Conservation (phyloP, 2,888 invertebrate species). For the Hemaris fuciformis region DNA sequence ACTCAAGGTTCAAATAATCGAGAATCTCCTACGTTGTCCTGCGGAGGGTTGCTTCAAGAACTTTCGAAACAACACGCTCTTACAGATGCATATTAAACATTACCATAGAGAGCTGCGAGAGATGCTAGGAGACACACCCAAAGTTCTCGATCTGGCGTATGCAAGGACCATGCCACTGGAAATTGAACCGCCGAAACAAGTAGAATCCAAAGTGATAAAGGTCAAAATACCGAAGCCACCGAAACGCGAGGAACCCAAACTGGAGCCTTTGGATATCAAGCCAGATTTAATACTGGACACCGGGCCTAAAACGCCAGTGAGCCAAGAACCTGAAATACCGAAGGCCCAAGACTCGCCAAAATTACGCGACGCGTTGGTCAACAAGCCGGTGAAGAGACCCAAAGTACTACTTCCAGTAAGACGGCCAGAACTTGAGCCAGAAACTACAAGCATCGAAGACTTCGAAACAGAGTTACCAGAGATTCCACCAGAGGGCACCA, state of each 20-base stretch:
- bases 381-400: constrained; percentile 64
- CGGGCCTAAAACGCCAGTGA: constrained; percentile 30
- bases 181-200: background rate
- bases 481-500: constrained; percentile 26
- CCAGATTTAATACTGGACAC: constrained; percentile 32
- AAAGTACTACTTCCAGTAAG: constrained; percentile 64
- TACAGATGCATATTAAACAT: constrained; percentile 97
- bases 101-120: constrained; percentile 92
- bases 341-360: constrained; percentile 65
- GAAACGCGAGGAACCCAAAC: constrained; percentile 51
- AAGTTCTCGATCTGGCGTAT: constrained; percentile 92
- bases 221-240: constrained; percentile 60
- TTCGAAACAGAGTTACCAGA: constrained; percentile 26
- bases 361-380: constrained; percentile 54
- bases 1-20: constrained; percentile 85
- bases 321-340: constrained; percentile 30
- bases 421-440: constrained; percentile 43
- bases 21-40: constrained; percentile 87
- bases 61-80: constrained; percentile 93
- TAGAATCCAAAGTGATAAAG: constrained; percentile 53
- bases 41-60: constrained; percentile 92
- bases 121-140: constrained; percentile 89
- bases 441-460: constrained; percentile 34
- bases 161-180: constrained; percentile 82
- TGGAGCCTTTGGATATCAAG: constrained; percentile 18